Evolutionary conservation across 2,113 vertebrate species (phyloP), one percentile per base, ranked within the genome.

Genomic region (Seriola dumerili): DNA sequence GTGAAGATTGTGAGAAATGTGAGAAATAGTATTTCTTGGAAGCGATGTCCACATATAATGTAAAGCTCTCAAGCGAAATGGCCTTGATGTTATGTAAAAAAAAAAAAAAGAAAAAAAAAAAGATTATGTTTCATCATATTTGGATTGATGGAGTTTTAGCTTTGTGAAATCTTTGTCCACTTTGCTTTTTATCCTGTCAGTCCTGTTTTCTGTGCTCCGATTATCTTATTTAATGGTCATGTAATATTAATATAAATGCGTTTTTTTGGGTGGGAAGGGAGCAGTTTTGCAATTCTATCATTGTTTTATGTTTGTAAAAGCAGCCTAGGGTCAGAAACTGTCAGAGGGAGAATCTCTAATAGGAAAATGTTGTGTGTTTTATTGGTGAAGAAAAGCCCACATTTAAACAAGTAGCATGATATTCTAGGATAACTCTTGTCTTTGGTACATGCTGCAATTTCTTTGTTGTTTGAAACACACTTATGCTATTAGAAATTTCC

Each of bases 191-290:
- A 65, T 89, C 90, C 55, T 78, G 61, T 91, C 80, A 76, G 87
- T 83, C 72, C 71, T 54, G 13, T 85, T 46, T 88, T 75, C 66
- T 83, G 76, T 85, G 70, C 73, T 73, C 62, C 59, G 57, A 67
- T 84, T 76, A 78, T 87, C 67, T 88, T 93, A 92, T 94, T 93
- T 91, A 93, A 92, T 85, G 85, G 57, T 72, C 65, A 63, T 88
- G 65, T 85, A 52, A 85, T 77, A 74, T 90, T 86, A 76, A 80
- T 87, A 74, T 81, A 84, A 76, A 79, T 81, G 78, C 82, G 83
- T 85, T 81, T 55, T 48, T 40, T 62, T 5, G 4, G 23, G 23
- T 70, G n/a, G 71, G 42, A 58, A 50, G 50, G 74, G 66, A 29
- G 64, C 44, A 34, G n/a, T 79, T 73, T 85, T 83, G 14, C 65